These are phyloP conservation scores for Anser cygnoides DNA, from an alignment of 2,113 vertebrate genomes.

Conservation along the genomic window DNA sequence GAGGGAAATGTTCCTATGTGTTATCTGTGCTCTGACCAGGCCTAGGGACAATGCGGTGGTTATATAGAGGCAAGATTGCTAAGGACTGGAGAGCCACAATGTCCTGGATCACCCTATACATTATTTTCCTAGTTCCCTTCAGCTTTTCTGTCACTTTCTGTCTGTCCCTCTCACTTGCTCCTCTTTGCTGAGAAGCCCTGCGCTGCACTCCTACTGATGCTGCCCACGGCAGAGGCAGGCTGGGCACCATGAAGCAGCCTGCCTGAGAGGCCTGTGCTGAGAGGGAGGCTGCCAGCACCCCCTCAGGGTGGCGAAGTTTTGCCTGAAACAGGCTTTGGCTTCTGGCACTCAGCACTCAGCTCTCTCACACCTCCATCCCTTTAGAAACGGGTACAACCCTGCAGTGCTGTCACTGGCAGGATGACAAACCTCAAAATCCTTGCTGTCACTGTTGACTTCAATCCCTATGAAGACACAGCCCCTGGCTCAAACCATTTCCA, in stretches of 20 bases:
- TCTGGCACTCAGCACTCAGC: background rate
- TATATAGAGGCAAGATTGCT: background rate
- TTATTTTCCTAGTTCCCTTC: background rate
- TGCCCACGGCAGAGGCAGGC: background rate
- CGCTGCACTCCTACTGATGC: rapidly evolving
- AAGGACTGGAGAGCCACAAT: background rate
- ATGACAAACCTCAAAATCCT: conserved; percentile 1
- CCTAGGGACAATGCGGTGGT: background rate
- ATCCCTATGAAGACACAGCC: background rate
- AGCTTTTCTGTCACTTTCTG: background rate
- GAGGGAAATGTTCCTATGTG: background rate
- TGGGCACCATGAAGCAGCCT: background rate
- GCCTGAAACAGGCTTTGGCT: background rate
- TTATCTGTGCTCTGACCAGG: background rate
- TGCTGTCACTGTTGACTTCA: background rate
- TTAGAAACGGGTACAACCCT: background rate
- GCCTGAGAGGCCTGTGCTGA: background rate
- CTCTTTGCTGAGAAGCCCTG: background rate
- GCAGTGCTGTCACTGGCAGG: background rate
- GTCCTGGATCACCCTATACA: background rate
- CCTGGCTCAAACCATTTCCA: background rate
- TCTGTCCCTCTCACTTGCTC: background rate
- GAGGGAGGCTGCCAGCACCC: background rate
- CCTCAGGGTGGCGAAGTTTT: background rate
- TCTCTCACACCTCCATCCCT: background rate